Percentiles rank a stretch among this genome's conserved stretches.
Evolutionary conservation across 2,113 vertebrate genomes (phyloP).

Genomic region (Heliornis fulica): DNA sequence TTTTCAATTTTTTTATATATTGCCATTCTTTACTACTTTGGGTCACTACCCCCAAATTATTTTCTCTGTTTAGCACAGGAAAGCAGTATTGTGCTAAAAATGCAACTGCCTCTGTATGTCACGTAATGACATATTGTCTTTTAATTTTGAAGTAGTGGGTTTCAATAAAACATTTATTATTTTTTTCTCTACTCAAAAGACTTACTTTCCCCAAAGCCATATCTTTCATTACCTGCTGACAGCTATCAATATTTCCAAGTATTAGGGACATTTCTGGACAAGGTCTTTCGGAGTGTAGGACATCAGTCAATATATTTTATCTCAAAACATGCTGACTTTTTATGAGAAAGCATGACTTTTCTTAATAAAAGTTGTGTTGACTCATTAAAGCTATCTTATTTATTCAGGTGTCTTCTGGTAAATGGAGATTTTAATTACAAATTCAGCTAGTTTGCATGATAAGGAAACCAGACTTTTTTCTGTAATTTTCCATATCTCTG

Average conservation of each 20-base stretch:
- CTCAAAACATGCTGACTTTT: background rate
- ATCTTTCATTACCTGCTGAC: background rate
- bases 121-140: background rate
- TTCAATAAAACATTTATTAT: background rate
- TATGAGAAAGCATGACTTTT: background rate
- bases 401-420: background rate
- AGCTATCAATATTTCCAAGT: background rate
- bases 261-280: background rate
- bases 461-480: background rate
- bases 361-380: background rate
- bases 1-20: background rate
- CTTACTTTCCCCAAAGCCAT: background rate
- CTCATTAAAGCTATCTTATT: background rate
- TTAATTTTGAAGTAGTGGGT: background rate
- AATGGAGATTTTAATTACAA: background rate
- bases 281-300: background rate
- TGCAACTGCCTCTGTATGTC: background rate
- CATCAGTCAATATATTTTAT: background rate
- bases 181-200: background rate
- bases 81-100: background rate
- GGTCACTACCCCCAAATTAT: background rate
- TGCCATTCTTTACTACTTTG: background rate
- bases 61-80: background rate
- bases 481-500: background rate
- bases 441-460: background rate